phyloP scores from a whole-genome alignment of 2,888 invertebrate genomes.

The Pseudeuparius sepicola region DNA sequence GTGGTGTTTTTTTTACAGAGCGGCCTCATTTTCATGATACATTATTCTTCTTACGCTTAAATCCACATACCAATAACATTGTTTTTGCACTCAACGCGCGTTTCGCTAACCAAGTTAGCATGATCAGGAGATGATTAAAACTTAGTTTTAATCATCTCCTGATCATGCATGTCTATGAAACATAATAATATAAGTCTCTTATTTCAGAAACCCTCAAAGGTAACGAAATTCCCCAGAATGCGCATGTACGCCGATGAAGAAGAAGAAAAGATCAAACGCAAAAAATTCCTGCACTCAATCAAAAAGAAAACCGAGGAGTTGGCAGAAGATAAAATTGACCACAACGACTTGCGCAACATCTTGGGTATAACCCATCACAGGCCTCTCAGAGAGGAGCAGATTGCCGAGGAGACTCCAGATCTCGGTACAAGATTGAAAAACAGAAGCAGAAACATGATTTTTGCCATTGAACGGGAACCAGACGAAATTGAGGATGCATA shows the following conservation, averaged over 20 bases:
- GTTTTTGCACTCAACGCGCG: too few relatives aligned
- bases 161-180: too few relatives aligned
- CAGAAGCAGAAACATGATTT: constrained; percentile 29
- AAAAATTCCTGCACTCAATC: constrained; percentile 30
- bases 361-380: constrained; percentile 25
- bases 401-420: constrained; percentile 23
- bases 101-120: too few relatives aligned
- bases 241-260: constrained; percentile 85
- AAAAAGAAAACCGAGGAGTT: constrained; percentile 35
- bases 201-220: too few relatives aligned
- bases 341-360: constrained; percentile 28
- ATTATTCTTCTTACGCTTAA: too few relatives aligned
- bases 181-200: too few relatives aligned
- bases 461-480: constrained; percentile 25
- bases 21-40: too few relatives aligned
- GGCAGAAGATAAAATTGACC: constrained; percentile 24
- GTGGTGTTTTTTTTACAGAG: too few relatives aligned
- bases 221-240: constrained; percentile 63
- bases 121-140: too few relatives aligned
- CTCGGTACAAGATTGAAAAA: constrained; percentile 31
- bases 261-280: constrained; percentile 49
- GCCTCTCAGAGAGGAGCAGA: constrained; percentile 11
- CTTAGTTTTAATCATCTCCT: too few relatives aligned
- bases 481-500: constrained; percentile 7
- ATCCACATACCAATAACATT: too few relatives aligned